Evolutionary conservation across 2,888 invertebrate species (phyloP), one percentile per base, ranked within the genome.

Genomic region (Acholoe squamosa): DNA sequence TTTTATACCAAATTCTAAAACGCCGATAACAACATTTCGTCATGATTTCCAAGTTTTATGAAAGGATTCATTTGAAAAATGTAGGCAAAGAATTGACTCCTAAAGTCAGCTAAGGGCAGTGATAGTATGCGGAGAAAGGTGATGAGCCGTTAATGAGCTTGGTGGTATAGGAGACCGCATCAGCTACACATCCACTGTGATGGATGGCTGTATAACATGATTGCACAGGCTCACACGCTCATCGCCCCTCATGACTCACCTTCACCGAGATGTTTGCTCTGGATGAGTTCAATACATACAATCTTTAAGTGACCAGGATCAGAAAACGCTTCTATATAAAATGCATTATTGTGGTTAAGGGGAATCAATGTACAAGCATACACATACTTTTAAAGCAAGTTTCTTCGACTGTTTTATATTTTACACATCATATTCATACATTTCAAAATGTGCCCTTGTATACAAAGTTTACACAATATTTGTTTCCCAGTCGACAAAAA

Each of bases 281-380:
- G 22, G 31, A 77, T 77, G 33, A 33, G 33, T 77, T 10, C 77
- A 77, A 14, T 77, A 77, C 71, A 77, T 33, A 77, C 77, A 77
- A 28, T 77, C 77, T 7, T 77, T 67, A 67, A 67, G 67, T 67
- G 67, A 67, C 67, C 67, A 7, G 67, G 67, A 67, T 67, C n/a
- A 67, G 67, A 25, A 77, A 28, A 77, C 28, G 33, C 5, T 7
- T 77, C 33, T 80, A 12, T 43, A 33, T 34, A 80, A 80, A 80
- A 43, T 80, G 80, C 33, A 25, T 80, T 80, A 80, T 80, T 33
- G 80, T 80, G 80, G 80, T 80, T 33, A 43, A 34, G 34, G 80
- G 43, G 80, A 80, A 80, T 80, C 80, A 80, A 80, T 80, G 80
- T 80, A 80, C 80, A 80, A 80, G 80, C 80, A 80, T 33, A 80